Percentiles rank a stretch among this genome's conserved stretches.
Conservation (phyloP, 64 coral and sea anemone genomes). For the Montipora capricornis region DNA sequence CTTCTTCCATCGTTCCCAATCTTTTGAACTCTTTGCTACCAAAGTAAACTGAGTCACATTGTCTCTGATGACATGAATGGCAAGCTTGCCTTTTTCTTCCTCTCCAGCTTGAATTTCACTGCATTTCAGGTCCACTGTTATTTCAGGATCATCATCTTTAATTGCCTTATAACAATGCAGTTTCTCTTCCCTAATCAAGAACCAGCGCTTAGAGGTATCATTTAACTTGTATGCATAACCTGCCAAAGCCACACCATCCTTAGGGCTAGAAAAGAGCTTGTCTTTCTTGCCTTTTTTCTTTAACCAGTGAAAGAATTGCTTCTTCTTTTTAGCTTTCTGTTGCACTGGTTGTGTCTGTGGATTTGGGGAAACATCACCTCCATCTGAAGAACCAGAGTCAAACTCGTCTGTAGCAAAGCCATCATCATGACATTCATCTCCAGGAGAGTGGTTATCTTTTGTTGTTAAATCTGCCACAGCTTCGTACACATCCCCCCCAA, state of each 20-base stretch:
- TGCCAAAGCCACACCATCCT: conserved; percentile 85
- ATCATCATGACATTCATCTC: conserved; percentile 82
- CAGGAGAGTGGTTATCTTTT: background rate
- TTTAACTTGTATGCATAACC: conserved; percentile 75
- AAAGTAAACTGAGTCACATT: conserved; percentile 71
- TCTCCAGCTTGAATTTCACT: conserved; percentile 72
- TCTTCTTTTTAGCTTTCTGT: conserved; percentile 87
- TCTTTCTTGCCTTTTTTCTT: conserved; percentile 86
- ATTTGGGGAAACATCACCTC: conserved; percentile 48
- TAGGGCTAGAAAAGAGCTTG: conserved; percentile 77
- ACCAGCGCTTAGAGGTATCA: conserved; percentile 88
- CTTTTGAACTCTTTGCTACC: conserved; percentile 72
- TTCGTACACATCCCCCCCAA: conserved; percentile 67
- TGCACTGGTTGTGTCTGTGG: conserved; percentile 65
- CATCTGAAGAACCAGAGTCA: conserved; percentile 87
- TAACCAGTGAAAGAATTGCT: conserved; percentile 83
- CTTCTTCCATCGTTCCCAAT: conserved; percentile 91
- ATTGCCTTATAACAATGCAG: conserved; percentile 89
- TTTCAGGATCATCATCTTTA: conserved; percentile 85
- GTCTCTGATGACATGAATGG: conserved; percentile 83
- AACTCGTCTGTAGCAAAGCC: conserved; percentile 96
- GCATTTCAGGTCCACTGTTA: conserved; percentile 78
- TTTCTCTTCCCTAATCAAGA: conserved; percentile 84
- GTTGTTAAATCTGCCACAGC: conserved; percentile 58
- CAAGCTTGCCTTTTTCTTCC: conserved; percentile 78